Conservation (phyloP, 2,888 invertebrate genomes). For the Coleophora flavipennella region DNA sequence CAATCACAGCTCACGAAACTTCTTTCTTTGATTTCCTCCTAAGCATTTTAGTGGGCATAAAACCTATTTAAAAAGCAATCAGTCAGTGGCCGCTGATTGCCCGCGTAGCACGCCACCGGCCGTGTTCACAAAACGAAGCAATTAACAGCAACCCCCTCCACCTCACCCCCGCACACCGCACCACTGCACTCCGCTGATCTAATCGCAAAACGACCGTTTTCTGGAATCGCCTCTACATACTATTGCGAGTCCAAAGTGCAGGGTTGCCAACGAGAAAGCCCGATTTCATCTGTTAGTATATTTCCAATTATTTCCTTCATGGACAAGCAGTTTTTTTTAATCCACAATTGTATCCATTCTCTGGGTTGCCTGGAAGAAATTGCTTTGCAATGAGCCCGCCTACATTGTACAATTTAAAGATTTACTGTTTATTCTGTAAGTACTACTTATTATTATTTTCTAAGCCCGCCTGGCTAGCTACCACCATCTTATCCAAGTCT, state of each 20-base stretch:
- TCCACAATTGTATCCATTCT: no score
- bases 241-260: conserved; percentile 54
- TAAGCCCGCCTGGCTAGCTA: no score
- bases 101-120: conserved; percentile 59
- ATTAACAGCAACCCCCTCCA: conserved; percentile 60
- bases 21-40: conserved; percentile 57
- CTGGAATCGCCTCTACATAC: conserved; percentile 69
- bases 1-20: conserved; percentile 45
- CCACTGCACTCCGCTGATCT: conserved; percentile 44
- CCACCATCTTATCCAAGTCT: no score
- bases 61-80: conserved; percentile 74
- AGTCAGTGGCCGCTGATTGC: conserved; percentile 69
- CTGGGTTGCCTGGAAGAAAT: no score
- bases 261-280: conserved; percentile 1
- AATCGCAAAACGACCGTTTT: conserved; percentile 73
- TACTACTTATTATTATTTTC: no score
- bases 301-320: no score
- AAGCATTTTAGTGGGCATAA: conserved; percentile 67
- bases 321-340: no score
- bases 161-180: conserved; percentile 27
- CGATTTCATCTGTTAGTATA: background rate
- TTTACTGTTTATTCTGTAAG: no score
- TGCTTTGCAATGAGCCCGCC: no score
- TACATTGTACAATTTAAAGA: no score
- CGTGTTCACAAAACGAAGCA: conserved; percentile 72